These are phyloP conservation scores for Lacerta agilis DNA, from an alignment of 2,797 vertebrate genomes.

Conservation along the genomic window DNA sequence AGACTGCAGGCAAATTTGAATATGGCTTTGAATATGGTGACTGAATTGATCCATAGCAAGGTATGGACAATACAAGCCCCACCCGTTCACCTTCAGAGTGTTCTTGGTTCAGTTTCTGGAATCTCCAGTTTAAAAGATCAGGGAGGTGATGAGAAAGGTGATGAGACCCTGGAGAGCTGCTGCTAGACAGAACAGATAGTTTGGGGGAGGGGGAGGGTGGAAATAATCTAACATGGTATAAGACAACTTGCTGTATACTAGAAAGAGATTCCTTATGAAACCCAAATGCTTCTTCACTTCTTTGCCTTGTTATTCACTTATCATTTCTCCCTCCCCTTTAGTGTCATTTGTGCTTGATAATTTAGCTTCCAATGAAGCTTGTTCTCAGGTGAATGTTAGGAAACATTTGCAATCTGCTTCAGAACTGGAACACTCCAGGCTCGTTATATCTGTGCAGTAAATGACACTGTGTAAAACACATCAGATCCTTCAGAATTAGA, in stretches of 20 bases:
- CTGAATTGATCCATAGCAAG: too few relatives aligned
- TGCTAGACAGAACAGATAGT: background rate
- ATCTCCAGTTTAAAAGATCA: background rate
- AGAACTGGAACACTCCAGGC: constrained; percentile 49
- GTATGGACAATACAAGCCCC: too few relatives aligned
- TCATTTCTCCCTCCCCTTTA: background rate
- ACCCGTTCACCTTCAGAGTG: background rate
- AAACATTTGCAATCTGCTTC: constrained; percentile 50
- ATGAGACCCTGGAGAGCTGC: background rate
- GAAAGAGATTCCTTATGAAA: background rate
- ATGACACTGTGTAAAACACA: constrained; percentile 64
- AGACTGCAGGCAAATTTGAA: too few relatives aligned
- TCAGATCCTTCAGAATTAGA: constrained; percentile 60
- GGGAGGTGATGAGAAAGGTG: too few relatives aligned
- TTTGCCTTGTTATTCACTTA: constrained; percentile 8
- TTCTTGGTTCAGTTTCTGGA: background rate
- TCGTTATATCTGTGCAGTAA: constrained; percentile 66
- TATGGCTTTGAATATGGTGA: too few relatives aligned
- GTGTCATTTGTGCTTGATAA: constrained; percentile 26
- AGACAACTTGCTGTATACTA: background rate
- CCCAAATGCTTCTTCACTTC: background rate
- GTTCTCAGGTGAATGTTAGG: constrained; percentile 51
- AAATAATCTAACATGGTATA: rapidly evolving
- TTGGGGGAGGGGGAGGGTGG: background rate
- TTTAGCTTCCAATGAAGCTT: constrained; percentile 44